phyloP scores from a whole-genome alignment of 1,140 invertebrate genomes.

The Melipona quadrifasciata region DNA sequence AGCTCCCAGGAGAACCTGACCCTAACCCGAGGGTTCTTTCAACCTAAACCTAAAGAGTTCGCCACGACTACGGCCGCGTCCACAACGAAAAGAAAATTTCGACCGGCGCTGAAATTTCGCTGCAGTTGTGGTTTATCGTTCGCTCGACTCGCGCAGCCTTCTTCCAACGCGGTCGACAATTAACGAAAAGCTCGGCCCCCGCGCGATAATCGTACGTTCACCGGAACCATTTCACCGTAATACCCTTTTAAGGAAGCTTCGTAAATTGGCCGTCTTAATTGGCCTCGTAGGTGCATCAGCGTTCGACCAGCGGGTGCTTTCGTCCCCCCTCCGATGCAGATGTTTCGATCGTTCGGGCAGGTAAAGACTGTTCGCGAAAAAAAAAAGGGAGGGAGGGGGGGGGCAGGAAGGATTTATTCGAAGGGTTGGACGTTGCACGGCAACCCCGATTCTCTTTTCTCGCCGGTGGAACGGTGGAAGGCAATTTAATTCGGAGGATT shows the following conservation, averaged over 20 bases:
- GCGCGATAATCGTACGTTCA: conserved; percentile 29
- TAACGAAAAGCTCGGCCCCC: background rate
- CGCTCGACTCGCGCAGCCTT: background rate
- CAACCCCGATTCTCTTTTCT: background rate
- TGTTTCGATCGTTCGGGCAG: conserved; percentile 14
- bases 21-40: too few species aligned
- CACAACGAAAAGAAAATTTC: conserved; percentile 4
- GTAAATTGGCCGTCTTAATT: conserved; percentile 45
- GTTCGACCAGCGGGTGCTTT: background rate
- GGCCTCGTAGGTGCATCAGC: conserved; percentile 1
- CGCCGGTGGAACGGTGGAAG: background rate
- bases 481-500: conserved; percentile 52
- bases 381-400: too few species aligned
- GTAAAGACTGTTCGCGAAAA: conserved; percentile 24
- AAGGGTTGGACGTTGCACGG: background rate
- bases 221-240: background rate
- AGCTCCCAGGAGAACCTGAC: conserved; percentile 27
- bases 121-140: background rate
- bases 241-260: conserved; percentile 31
- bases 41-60: background rate
- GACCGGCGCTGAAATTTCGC: background rate
- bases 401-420: background rate
- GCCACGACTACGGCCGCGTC: background rate
- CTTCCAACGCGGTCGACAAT: background rate
- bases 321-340: background rate